phyloP scores from a whole-genome alignment of 2,888 invertebrate species.

The Micoletzkya japonica region DNA sequence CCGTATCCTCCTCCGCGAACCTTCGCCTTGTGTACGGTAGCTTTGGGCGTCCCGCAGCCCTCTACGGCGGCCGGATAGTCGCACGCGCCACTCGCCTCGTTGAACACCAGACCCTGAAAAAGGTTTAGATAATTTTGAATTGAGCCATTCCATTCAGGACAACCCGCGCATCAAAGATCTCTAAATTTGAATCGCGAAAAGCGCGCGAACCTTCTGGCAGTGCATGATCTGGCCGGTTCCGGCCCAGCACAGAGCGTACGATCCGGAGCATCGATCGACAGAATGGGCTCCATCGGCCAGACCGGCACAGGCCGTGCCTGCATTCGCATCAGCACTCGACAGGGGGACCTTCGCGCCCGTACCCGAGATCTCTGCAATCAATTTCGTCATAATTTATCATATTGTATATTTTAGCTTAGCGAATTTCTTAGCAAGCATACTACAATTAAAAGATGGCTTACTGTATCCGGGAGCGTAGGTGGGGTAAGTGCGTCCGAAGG shows the following conservation, averaged over 20 bases:
- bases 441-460: neutral
- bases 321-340: neutral
- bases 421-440: neutral
- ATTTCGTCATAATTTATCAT: neutral
- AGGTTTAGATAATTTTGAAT: neutral
- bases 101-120: conserved; percentile 14
- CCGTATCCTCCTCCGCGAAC: too few relatives aligned
- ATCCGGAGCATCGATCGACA: neutral
- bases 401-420: too few relatives aligned
- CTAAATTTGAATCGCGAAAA: neutral
- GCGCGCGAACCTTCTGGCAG: conserved; percentile 8
- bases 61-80: conserved; percentile 14
- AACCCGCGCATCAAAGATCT: neutral
- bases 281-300: conserved; percentile 17
- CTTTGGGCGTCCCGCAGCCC: neutral
- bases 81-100: neutral
- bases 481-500: conserved; percentile 21
- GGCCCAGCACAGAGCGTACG: conserved; percentile 21
- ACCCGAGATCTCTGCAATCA: conserved; percentile 12
- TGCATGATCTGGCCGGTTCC: conserved; percentile 7
- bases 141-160: neutral
- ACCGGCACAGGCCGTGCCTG: conserved; percentile 6
- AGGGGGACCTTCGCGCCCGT: conserved; percentile 5
- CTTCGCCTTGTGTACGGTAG: too few relatives aligned
- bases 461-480: conserved; percentile 17